Conservation (phyloP, 2,113 vertebrate species). For the Epinephelus lanceolatus region DNA sequence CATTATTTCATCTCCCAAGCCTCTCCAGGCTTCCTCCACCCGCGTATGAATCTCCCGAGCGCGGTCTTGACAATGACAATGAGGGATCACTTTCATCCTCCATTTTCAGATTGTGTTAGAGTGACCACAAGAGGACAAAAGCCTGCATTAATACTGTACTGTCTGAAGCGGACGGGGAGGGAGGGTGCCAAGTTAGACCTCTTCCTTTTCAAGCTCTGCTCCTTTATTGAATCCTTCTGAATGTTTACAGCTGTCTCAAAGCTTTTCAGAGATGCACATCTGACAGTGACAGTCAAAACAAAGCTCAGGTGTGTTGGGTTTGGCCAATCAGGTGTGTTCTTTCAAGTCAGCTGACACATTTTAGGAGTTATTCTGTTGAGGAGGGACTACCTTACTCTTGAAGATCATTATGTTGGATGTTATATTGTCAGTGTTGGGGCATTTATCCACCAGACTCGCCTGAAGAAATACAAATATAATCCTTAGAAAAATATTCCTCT, state of each 20-base stretch:
- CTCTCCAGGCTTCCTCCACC: neutral
- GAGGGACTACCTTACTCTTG: too few species aligned
- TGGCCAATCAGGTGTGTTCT: too few species aligned
- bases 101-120: conserved; percentile 73
- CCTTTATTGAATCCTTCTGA: too few species aligned
- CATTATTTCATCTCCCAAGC: neutral
- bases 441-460: neutral
- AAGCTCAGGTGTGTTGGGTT: too few species aligned
- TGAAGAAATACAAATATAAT: neutral
- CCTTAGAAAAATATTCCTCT: neutral
- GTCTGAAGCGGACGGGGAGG: conserved; percentile 15
- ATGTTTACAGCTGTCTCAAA: neutral
- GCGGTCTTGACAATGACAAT: conserved; percentile 30
- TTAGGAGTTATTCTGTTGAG: too few species aligned
- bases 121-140: conserved; percentile 82
- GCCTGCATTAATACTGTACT: conserved; percentile 61
- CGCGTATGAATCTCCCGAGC: neutral
- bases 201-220: neutral
- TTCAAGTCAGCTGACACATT: too few species aligned
- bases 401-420: too few species aligned
- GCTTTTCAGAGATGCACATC: neutral
- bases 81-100: conserved; percentile 57
- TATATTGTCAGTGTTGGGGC: neutral
- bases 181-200: neutral
- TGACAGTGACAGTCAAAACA: too few species aligned